These are phyloP conservation scores for Ephestia elutella DNA, from an alignment of 1,140 invertebrate genomes.

Conservation along the genomic window DNA sequence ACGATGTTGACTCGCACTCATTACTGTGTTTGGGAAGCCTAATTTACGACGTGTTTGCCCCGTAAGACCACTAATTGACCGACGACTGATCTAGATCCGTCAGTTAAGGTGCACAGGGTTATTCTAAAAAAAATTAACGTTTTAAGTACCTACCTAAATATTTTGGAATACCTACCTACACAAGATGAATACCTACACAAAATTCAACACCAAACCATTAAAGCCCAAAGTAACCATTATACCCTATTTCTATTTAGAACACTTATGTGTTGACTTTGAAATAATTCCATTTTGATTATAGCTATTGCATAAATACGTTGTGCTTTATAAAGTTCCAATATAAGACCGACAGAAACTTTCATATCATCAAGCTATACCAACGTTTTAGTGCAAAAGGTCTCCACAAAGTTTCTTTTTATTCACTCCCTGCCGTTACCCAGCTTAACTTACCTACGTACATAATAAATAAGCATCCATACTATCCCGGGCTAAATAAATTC, in stretches of 20 bases:
- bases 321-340: too few species aligned
- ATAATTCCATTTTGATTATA: too few species aligned
- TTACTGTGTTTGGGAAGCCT: constrained; percentile 59
- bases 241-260: too few species aligned
- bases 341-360: too few species aligned
- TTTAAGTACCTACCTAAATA: not conserved
- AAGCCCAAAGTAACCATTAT: too few species aligned
- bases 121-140: not conserved
- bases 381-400: not conserved
- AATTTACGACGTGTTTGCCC: constrained; percentile 67
- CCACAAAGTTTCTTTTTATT: not conserved
- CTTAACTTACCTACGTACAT: not conserved
- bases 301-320: too few species aligned
- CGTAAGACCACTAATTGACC: constrained; percentile 54
- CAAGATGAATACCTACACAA: not conserved
- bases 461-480: not conserved
- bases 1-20: constrained; percentile 55
- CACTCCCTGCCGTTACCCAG: not conserved
- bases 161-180: not conserved
- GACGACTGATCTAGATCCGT: constrained; percentile 32
- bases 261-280: too few species aligned
- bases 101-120: not conserved
- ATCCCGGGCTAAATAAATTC: not conserved
- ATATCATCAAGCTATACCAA: too few species aligned
- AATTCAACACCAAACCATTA: too few species aligned